Evolutionary conservation across 1,140 invertebrate species (phyloP).

Genomic region (Chelonus insularis): DNA sequence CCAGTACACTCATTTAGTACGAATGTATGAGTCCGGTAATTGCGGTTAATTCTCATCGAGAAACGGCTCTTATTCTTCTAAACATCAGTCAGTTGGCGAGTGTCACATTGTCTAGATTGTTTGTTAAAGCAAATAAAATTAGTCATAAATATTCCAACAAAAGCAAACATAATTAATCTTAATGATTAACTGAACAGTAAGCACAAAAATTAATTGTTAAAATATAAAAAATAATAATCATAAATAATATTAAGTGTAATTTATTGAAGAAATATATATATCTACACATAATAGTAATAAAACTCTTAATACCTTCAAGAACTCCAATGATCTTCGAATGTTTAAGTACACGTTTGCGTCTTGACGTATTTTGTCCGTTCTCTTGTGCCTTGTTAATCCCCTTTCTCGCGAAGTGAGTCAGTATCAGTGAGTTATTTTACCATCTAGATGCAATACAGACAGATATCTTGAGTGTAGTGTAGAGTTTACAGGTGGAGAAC

Average conservation of each 20-base stretch:
- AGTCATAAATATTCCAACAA: background rate
- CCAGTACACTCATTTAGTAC: background rate
- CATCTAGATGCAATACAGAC: background rate
- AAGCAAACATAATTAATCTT: background rate
- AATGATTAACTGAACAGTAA: no score
- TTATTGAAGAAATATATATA: no score
- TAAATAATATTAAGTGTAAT: no score
- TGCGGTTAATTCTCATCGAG: constrained; percentile 48
- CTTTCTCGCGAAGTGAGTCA: constrained; percentile 10
- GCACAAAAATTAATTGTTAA: no score
- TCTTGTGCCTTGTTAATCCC: constrained; percentile 11
- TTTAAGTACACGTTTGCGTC: background rate
- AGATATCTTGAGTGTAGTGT: background rate
- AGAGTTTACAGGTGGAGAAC: constrained; percentile 7
- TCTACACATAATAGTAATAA: no score
- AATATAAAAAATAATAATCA: no score
- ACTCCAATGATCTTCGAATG: background rate
- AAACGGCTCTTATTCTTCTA: constrained; percentile 28
- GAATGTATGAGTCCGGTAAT: constrained; percentile 42
- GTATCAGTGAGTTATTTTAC: background rate
- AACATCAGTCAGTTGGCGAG: constrained; percentile 41
- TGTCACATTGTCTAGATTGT: constrained; percentile 16
- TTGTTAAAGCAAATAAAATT: background rate
- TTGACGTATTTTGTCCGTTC: background rate
- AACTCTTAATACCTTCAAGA: no score